These are phyloP conservation scores for Leptopilina boulardi DNA, from an alignment of 1,140 invertebrate species.

Conservation along the genomic window DNA sequence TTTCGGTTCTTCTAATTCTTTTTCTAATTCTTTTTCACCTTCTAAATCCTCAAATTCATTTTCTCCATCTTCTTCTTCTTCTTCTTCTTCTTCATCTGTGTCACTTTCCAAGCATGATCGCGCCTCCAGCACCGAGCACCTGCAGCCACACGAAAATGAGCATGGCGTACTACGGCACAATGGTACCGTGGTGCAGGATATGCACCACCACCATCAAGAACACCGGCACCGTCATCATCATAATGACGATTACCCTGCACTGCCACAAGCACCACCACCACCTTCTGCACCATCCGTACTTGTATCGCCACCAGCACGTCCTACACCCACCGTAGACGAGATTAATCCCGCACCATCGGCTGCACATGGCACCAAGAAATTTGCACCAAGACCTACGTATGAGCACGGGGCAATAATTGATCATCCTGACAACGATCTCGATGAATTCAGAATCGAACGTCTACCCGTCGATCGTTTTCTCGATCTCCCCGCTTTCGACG, in stretches of 20 bases:
- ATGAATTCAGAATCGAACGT: conserved; percentile 65
- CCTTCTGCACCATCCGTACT: conserved; percentile 57
- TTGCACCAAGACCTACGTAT: conserved; percentile 73
- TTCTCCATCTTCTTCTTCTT: conserved; percentile 55
- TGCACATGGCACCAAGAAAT: conserved; percentile 70
- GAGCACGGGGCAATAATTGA: conserved; percentile 72
- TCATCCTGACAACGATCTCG: conserved; percentile 71
- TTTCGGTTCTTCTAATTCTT: not conserved
- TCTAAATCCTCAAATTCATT: conserved; percentile 28
- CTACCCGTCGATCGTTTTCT: conserved; percentile 72
- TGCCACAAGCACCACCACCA: conserved; percentile 58
- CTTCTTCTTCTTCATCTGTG: conserved; percentile 61
- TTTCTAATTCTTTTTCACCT: not conserved
- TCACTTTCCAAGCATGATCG: conserved; percentile 71
- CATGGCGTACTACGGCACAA: conserved; percentile 66
- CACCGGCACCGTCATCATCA: conserved; percentile 69
- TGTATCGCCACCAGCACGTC: conserved; percentile 61
- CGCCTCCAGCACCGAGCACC: conserved; percentile 67
- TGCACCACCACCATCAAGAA: conserved; percentile 63
- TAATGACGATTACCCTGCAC: conserved; percentile 56
- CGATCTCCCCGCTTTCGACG: conserved; percentile 72
- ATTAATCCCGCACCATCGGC: conserved; percentile 61
- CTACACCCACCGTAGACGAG: conserved; percentile 68
- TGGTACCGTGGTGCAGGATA: conserved; percentile 53
- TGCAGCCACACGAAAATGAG: conserved; percentile 64